Evolutionary conservation across 2,888 invertebrate genomes (phyloP), one percentile per base, ranked within the genome.

Genomic region (Dynastes maya): DNA sequence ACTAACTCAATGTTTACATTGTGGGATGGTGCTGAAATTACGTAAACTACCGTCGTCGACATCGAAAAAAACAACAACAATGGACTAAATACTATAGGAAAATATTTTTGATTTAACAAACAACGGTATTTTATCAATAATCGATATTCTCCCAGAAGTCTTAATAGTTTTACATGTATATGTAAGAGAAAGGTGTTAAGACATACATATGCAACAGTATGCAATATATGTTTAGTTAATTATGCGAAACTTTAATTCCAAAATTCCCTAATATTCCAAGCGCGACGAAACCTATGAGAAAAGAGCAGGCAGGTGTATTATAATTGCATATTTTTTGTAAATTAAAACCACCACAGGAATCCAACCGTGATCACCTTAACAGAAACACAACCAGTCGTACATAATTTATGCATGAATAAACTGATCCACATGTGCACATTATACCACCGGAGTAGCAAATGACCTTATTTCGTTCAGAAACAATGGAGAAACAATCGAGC

Each of bases 321-420:
- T 58, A 58, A 58, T 55, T 55, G 2, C 55, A 55, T 58, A 22
- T 37, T 37, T 16, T 58, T 22, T 22, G 55, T 4, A 58, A 58
- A 58, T 58, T 58, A 22, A 58, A 58, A 58, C 55, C 16, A 22
- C 55, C 53, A 32, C 2, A 63, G 29, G 63, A 63, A 63, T 63
- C 32, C 63, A 63, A 29, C 63, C 63, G 63, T 63, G 32, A 29
- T 63, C 63, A 32, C 63, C 29, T 58, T 32, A 29, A 29, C 63
- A 63, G 32, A 63, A 29, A 32, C 27, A 13, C 13, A 63, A 63
- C 63, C 63, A 63, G 63, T 63, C 32, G 63, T 22, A 29, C 68
- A 51, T 68, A 68, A 67, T 67, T 51, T 68, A 68, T 51, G 68
- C 29, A 51, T 68, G 51, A 29, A 68, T 68, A 68, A 68, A 29